Evolutionary conservation across 2,888 invertebrate species (phyloP).

Genomic region (Clanis bilineata): DNA sequence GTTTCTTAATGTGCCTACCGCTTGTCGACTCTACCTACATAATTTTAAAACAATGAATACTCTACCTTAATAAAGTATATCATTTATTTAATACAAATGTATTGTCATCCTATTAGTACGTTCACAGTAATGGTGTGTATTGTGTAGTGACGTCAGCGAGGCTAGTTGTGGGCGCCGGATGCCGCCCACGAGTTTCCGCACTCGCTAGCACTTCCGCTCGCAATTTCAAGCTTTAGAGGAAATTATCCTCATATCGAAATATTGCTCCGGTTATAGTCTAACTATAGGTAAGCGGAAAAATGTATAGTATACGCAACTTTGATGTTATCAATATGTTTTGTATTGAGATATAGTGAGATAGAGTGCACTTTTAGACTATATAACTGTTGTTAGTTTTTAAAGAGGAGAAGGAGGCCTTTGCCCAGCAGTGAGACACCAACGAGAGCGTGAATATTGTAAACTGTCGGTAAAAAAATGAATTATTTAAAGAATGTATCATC

Average conservation of each 20-base stretch:
- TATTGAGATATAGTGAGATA: too few species aligned
- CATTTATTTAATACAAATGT: neutral
- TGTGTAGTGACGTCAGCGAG: neutral
- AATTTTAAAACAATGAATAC: too few species aligned
- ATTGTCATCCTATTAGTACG: neutral
- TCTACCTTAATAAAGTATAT: neutral
- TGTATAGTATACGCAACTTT: neutral
- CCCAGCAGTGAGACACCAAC: too few species aligned
- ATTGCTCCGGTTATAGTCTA: neutral
- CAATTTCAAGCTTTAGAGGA: conserved; percentile 7
- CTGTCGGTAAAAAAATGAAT: too few species aligned
- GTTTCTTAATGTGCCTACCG: neutral
- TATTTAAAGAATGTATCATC: too few species aligned
- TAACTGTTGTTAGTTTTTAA: too few species aligned
- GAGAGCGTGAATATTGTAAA: too few species aligned
- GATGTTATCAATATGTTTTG: too few species aligned
- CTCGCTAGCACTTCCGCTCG: conserved; percentile 3
- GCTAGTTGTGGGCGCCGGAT: conserved; percentile 34
- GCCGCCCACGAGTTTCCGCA: conserved; percentile 30
- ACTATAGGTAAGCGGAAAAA: neutral
- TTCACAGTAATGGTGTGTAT: too few species aligned
- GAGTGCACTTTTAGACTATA: too few species aligned
- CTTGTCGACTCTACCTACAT: neutral
- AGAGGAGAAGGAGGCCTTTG: too few species aligned
- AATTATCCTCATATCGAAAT: neutral